Evolutionary conservation across 2,113 vertebrate genomes (phyloP).

Genomic region (Antechinus flavipes): DNA sequence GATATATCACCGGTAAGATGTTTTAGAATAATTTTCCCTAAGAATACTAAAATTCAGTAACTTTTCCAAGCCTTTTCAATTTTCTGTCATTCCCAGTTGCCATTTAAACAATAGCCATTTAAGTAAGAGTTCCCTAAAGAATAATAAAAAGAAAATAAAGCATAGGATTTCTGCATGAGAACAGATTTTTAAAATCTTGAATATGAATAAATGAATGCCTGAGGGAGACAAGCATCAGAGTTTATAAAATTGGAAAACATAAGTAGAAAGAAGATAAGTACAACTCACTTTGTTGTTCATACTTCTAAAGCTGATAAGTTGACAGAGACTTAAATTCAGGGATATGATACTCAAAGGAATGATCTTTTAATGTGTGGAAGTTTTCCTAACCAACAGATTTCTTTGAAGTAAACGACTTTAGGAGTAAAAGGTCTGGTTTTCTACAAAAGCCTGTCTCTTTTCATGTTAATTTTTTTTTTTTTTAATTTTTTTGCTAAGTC

Average conservation of each 20-base stretch:
- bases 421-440: neutral
- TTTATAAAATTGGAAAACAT: neutral
- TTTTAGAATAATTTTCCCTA: neutral
- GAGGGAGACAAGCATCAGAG: neutral
- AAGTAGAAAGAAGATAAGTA: neutral
- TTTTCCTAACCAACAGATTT: neutral
- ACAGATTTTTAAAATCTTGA: neutral
- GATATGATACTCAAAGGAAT: neutral
- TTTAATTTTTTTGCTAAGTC: too few relatives aligned
- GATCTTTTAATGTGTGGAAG: neutral
- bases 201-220: neutral
- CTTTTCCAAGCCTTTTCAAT: constrained; percentile 52
- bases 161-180: neutral
- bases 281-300: neutral
- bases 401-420: neutral
- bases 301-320: neutral
- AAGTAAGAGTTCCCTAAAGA: neutral
- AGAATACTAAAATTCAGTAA: neutral
- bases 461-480: neutral
- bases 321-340: neutral
- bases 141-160: neutral
- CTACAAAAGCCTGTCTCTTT: neutral
- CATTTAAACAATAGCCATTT: neutral
- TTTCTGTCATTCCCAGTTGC: neutral
- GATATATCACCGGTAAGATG: constrained; percentile 87